Evolutionary conservation across 2,888 invertebrate genomes (phyloP).

Genomic region (Temnothorax ravouxi): DNA sequence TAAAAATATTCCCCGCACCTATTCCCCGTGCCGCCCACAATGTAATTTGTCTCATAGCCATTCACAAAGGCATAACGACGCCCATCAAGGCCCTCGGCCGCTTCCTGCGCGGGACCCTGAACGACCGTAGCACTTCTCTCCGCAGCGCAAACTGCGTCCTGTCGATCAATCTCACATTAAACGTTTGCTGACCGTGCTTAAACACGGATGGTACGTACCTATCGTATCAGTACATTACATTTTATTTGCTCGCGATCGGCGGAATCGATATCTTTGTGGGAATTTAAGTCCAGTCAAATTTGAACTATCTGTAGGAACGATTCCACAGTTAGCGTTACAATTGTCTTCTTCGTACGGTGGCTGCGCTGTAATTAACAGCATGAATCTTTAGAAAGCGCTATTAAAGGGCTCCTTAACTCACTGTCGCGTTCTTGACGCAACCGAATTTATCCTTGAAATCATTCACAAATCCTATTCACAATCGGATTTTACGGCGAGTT

Average conservation of each 20-base stretch:
- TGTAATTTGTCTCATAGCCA: conserved; percentile 60
- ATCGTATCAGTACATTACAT: background rate
- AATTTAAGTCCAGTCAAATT: background rate
- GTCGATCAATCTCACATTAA: conserved; percentile 88
- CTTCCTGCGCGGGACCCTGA: conserved; percentile 75
- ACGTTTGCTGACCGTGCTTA: conserved; percentile 4
- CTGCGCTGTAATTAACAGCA: conserved; percentile 64
- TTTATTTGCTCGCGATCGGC: conserved; percentile 21
- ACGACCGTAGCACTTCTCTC: conserved; percentile 81
- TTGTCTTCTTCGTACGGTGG: background rate
- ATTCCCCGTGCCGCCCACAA: conserved; percentile 25
- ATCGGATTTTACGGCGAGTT: conserved; percentile 69
- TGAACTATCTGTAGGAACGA: background rate
- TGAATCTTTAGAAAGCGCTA: conserved; percentile 46
- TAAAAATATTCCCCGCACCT: conserved; percentile 36
- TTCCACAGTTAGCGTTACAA: background rate
- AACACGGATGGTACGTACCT: background rate
- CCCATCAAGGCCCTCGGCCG: conserved; percentile 76
- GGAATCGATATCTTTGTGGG: background rate
- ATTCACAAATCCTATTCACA: conserved; percentile 60
- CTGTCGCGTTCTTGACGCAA: conserved; percentile 58
- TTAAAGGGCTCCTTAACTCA: conserved; percentile 56
- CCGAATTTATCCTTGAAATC: conserved; percentile 68
- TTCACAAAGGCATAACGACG: conserved; percentile 70
- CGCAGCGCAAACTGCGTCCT: conserved; percentile 87